These are phyloP conservation scores for Haplotaxodon microlepis DNA, from an alignment of 2,113 vertebrate species.

Conservation along the genomic window DNA sequence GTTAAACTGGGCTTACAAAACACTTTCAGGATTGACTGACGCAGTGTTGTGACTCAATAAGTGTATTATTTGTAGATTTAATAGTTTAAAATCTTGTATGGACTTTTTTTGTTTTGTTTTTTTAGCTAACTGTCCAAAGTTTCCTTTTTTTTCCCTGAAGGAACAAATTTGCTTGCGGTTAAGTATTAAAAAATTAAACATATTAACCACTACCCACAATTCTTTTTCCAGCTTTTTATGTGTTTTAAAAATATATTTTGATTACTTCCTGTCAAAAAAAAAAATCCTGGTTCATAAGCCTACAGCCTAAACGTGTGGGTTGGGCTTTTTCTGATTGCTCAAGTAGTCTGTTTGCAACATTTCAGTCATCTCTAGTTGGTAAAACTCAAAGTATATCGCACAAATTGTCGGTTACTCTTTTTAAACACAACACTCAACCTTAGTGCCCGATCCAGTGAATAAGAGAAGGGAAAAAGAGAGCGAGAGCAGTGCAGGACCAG, in stretches of 20 bases:
- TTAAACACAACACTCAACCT: background rate
- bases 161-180: background rate
- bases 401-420: background rate
- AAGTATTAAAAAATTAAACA: background rate
- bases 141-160: background rate
- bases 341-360: background rate
- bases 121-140: background rate
- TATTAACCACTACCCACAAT: background rate
- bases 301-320: background rate
- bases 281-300: background rate
- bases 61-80: background rate
- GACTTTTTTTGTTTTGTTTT: background rate
- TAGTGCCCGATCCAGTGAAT: background rate
- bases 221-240: background rate
- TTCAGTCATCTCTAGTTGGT: background rate
- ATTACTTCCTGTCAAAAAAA: background rate
- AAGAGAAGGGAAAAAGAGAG: background rate
- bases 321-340: background rate
- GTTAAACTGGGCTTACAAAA: background rate
- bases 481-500: background rate
- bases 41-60: background rate
- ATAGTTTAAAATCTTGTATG: background rate
- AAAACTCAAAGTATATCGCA: background rate
- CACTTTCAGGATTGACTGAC: background rate
- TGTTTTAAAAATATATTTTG: background rate